phyloP scores from a whole-genome alignment of 2,113 vertebrate species.

The Puffinus mauretanicus region DNA sequence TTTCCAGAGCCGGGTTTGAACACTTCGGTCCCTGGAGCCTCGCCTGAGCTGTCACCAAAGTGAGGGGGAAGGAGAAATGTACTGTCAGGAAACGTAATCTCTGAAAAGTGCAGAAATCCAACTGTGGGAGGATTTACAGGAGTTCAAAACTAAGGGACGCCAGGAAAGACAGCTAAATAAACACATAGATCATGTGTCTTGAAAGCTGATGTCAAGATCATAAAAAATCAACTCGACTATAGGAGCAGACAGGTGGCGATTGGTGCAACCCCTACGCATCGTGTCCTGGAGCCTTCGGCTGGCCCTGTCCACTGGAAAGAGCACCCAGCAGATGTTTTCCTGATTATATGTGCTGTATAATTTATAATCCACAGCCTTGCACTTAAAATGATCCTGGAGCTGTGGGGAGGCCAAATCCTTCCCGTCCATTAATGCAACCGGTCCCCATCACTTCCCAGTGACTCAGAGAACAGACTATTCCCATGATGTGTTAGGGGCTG shows the following conservation, averaged over 20 bases:
- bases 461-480: neutral
- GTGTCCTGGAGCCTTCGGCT: conserved; percentile 70
- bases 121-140: conserved; percentile 72
- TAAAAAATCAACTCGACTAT: conserved; percentile 76
- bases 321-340: conserved; percentile 74
- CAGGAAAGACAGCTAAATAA: conserved; percentile 75
- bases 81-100: conserved; percentile 69
- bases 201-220: conserved; percentile 74
- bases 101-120: conserved; percentile 72
- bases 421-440: neutral
- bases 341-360: conserved; percentile 68
- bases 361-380: conserved; percentile 61
- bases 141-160: conserved; percentile 69
- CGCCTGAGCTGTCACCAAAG: conserved; percentile 36
- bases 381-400: conserved; percentile 49
- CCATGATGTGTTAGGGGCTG: neutral
- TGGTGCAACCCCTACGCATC: conserved; percentile 62
- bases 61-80: conserved; percentile 67
- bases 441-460: neutral
- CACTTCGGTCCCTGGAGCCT: neutral
- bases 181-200: conserved; percentile 74
- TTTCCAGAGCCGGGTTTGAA: conserved; percentile 37
- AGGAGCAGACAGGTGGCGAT: conserved; percentile 76
- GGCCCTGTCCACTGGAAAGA: conserved; percentile 69
- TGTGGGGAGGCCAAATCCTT: conserved; percentile 31